Percentiles rank a stretch among this genome's conserved stretches.
Evolutionary conservation across 2,797 vertebrate species (phyloP).

Genomic region (Amniataba percoides): DNA sequence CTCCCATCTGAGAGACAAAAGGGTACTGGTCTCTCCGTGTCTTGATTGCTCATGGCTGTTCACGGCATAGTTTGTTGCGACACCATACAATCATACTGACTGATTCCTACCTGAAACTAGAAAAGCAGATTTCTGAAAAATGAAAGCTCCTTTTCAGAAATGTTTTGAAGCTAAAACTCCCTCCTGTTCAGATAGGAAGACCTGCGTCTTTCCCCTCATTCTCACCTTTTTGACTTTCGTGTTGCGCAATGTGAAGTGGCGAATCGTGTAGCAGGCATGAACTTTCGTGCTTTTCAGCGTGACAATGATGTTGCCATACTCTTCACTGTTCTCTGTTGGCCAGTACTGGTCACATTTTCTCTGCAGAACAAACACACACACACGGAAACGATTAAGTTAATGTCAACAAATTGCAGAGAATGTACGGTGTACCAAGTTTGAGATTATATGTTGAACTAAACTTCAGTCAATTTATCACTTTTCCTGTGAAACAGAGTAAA

Average conservation of each 20-base stretch:
- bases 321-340: conserved; percentile 93
- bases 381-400: neutral
- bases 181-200: neutral
- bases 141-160: neutral
- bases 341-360: conserved; percentile 97
- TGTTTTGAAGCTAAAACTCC: neutral
- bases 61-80: neutral
- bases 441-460: neutral
- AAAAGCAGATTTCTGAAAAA: neutral
- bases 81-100: neutral
- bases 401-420: neutral
- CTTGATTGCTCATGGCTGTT: neutral
- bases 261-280: conserved; percentile 92
- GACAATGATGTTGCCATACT: conserved; percentile 93
- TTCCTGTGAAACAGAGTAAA: neutral
- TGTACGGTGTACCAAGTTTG: neutral
- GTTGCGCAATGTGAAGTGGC: conserved; percentile 90
- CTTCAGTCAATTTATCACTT: neutral
- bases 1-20: no score
- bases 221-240: conserved; percentile 93
- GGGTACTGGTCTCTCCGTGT: no score
- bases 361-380: conserved; percentile 71
- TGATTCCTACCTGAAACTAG: neutral
- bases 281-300: conserved; percentile 92
- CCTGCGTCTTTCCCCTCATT: neutral